Evolutionary conservation across 2,113 vertebrate species (phyloP).

Genomic region (Sapayoa aenigma): DNA sequence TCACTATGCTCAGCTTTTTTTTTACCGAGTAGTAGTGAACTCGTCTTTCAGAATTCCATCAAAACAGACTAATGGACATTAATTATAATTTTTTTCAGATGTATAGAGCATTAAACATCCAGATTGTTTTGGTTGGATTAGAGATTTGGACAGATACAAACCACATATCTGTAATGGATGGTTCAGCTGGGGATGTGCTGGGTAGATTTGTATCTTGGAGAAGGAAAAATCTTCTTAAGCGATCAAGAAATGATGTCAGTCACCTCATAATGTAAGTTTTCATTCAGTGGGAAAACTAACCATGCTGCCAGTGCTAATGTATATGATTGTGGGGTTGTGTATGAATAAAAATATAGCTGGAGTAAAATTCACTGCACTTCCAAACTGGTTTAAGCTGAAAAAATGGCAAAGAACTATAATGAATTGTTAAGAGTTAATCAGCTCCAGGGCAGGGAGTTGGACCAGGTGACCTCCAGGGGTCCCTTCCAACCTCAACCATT

Average conservation of each 20-base stretch:
- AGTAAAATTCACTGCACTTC: not conserved
- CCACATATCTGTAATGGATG: slow-evolving; percentile 69
- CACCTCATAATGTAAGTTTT: slow-evolving; percentile 84
- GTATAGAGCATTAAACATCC: slow-evolving; percentile 82
- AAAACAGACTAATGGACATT: not conserved
- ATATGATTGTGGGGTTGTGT: not conserved
- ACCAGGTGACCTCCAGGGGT: not conserved
- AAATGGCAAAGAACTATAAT: not conserved
- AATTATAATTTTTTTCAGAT: slow-evolving; percentile 68
- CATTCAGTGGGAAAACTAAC: not conserved
- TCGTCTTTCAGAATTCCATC: not conserved
- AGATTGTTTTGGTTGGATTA: slow-evolving; percentile 80
- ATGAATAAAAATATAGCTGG: not conserved
- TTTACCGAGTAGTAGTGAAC: not conserved
- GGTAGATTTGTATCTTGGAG: slow-evolving; percentile 79
- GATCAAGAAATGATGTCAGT: slow-evolving; percentile 72
- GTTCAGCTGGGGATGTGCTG: slow-evolving; percentile 74
- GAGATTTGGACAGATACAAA: slow-evolving; percentile 77
- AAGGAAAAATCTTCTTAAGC: slow-evolving; percentile 38
- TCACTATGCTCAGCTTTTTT: not conserved
- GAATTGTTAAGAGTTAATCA: not conserved
- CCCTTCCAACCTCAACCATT: not conserved
- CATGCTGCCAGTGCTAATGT: not conserved
- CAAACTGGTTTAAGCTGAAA: not conserved
- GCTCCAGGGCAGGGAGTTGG: not conserved